Evolutionary conservation across 2,113 vertebrate genomes (phyloP), one percentile per base, ranked within the genome.

Genomic region (Menidia beryllina): DNA sequence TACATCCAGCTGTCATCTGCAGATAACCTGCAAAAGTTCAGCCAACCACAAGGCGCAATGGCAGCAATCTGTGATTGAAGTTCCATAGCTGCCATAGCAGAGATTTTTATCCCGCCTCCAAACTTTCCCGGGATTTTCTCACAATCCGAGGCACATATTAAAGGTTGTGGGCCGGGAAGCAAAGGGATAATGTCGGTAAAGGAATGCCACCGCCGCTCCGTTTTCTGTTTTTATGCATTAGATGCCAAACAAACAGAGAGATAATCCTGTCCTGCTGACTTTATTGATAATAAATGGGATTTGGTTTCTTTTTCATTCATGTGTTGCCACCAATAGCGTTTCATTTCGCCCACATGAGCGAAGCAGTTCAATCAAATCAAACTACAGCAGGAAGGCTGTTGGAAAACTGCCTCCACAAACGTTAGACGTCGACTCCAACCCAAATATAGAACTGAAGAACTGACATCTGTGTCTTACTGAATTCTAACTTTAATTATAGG

Each of bases 21-120:
- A 67, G 53, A 64, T 45, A 47, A 41, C 62, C 26, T 54, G 13
- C 24, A 45, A 38, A 70, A 51, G n/a, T 2, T 51, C 45, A 59
- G 21, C 19, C 75, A 72, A 15, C 62, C 34, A 60, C 73, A 27
- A 55, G n/a, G 1, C 9, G 7, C 3, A 14, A 45, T 17, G 45
- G 34, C 43, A 62, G 20, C 14, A 30, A 15, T 27, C 3, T 57
- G 21, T 60, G 36, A 67, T 20, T 53, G 19, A 14, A 72, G 45
- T 3, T n/a, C 10, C 13, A 51, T 8, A 62, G 51, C 2, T 3
- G 25, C 30, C 21, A 59, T 5, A 66, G 23, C 1, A 8, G 38
- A 68, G 21, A 24, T 50, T 9, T 26, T 14, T n/a, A n/a, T 30
- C 30, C 47, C 39, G 39, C 48, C 17, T 5, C 11, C n/a, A 12